Conservation (phyloP, 2,113 vertebrate species). For the Piaya cayana region DNA sequence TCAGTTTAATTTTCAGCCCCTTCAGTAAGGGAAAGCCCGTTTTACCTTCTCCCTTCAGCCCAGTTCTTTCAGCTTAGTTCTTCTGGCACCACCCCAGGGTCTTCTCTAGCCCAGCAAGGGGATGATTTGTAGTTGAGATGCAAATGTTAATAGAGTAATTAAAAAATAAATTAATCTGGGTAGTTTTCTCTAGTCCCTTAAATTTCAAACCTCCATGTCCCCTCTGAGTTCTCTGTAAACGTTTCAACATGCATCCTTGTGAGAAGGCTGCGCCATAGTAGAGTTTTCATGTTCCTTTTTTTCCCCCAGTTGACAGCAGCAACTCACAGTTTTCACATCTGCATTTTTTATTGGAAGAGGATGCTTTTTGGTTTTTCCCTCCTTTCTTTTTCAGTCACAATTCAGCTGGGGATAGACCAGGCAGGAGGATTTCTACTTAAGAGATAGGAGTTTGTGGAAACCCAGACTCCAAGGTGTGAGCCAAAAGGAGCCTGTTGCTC, state of each 20-base stretch:
- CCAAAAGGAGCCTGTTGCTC: neutral
- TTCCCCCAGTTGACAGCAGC: accelerated
- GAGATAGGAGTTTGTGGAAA: neutral
- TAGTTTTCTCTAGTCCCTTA: neutral
- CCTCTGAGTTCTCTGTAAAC: neutral
- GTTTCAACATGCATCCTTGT: neutral
- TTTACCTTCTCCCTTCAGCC: neutral
- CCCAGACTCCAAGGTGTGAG: neutral
- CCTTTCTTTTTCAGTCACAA: neutral
- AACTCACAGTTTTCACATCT: neutral
- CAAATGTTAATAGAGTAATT: neutral
- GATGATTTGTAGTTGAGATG: neutral
- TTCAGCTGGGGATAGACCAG: neutral
- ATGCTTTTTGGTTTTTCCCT: neutral
- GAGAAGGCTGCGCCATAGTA: neutral
- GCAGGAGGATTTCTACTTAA: neutral
- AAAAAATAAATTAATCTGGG: neutral
- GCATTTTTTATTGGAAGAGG: neutral
- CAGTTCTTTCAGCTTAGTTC: neutral
- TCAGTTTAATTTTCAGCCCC: neutral
- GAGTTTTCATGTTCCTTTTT: neutral
- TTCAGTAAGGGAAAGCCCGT: neutral
- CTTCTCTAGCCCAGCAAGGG: neutral
- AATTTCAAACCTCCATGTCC: neutral
- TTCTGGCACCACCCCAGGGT: neutral